These are phyloP conservation scores for Nothocercus nigrocapillus DNA, from an alignment of 2,113 vertebrate species.

Conservation along the genomic window DNA sequence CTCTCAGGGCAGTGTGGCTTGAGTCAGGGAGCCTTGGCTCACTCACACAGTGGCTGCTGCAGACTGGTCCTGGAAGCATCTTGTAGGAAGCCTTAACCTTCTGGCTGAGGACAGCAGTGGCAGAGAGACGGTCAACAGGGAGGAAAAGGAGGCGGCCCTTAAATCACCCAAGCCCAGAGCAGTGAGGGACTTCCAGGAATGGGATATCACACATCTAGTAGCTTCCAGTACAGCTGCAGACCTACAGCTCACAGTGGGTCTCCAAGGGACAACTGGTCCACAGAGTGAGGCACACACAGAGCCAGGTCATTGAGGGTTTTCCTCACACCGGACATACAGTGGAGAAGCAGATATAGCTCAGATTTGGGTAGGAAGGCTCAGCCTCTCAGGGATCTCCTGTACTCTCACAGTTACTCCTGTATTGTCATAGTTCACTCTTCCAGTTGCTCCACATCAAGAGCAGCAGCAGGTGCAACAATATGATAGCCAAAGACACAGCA, in stretches of 20 bases:
- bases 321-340: not conserved
- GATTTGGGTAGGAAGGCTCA: not conserved
- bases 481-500: not conserved
- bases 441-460: accelerated
- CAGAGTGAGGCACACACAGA: not conserved
- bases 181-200: not conserved
- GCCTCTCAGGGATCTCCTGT: not conserved
- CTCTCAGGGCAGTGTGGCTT: not conserved
- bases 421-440: not conserved
- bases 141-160: not conserved
- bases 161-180: not conserved
- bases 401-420: not conserved
- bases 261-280: not conserved
- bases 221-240: not conserved
- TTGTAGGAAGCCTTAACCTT: not conserved
- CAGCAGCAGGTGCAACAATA: not conserved
- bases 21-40: not conserved
- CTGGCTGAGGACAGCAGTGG: not conserved
- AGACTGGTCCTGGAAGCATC: not conserved
- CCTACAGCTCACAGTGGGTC: not conserved
- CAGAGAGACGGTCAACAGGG: not conserved
- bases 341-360: not conserved
- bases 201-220: not conserved
- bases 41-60: accelerated
- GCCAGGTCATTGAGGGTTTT: not conserved